Conservation (phyloP, 2,113 vertebrate genomes). For the Gymnarchus niloticus region DNA sequence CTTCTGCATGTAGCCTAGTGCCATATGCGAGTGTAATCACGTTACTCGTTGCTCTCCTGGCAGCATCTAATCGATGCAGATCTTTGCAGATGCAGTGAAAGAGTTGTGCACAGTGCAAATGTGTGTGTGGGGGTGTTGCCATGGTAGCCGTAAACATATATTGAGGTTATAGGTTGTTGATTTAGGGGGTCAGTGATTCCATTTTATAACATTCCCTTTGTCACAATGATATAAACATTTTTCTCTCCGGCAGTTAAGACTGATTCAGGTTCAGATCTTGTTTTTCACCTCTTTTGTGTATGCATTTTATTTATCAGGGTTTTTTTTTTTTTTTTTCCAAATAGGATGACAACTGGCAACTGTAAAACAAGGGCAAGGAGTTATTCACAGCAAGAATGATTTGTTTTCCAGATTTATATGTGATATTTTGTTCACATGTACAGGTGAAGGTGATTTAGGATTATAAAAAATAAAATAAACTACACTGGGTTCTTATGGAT, state of each 20-base stretch:
- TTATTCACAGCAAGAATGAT: not conserved
- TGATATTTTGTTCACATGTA: not conserved
- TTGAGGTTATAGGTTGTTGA: not conserved
- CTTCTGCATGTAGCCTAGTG: not conserved
- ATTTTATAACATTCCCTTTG: not conserved
- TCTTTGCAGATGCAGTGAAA: not conserved
- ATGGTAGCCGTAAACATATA: not conserved
- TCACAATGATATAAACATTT: not conserved
- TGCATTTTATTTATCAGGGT: not conserved
- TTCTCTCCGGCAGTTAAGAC: not conserved
- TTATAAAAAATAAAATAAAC: not conserved
- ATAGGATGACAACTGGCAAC: not conserved
- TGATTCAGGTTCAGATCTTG: not conserved
- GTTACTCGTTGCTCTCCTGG: not conserved
- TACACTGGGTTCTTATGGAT: not conserved
- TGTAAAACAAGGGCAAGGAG: not conserved
- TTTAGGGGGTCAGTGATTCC: not conserved
- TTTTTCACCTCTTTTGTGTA: not conserved
- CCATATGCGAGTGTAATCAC: not conserved
- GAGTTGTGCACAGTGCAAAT: not conserved
- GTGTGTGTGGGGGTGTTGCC: not conserved
- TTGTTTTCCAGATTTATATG: not conserved
- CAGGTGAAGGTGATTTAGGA: too few species aligned
- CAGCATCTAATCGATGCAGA: not conserved
- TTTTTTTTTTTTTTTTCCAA: not conserved